Evolutionary conservation across 1,140 invertebrate genomes (phyloP), one percentile per base, ranked within the genome.

Genomic region (Polypedilum pembai): DNA sequence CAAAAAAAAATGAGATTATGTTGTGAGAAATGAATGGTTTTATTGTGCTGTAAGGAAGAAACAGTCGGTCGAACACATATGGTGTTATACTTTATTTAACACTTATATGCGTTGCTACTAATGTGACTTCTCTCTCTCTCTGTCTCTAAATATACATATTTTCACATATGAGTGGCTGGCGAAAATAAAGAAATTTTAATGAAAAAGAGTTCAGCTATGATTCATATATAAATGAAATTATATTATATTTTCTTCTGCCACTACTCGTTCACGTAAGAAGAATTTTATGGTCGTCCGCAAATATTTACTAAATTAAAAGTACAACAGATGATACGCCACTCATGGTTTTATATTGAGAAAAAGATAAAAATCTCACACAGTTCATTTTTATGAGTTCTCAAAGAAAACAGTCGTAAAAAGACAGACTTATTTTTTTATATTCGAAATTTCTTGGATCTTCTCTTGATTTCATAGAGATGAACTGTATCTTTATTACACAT

Each of bases 71-170:
- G 12, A 56, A 56, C 45, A n/a, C 45, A 56, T 56, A 56, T 56
- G 45, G 45, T 56, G 45, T 56, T 56, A 56, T 56, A 56, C 45
- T 56, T 56, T 56, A 56, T 56, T 56, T 56, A 56, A 56, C 45
- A 56, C 45, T 56, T 56, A 56, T 56, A 3, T 56, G 45, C 45
- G 45, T n/a, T 56, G 45, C 45, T 56, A 15, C n/a, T 56, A 56
- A 56, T 56, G 45, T 56, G 45, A 56, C 45, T 56, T 56, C n/a
- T 56, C 45, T 56, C 15, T 15, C 15, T 45, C 8, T 45, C 15
- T 45, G 41, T 10, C 15, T 45, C 45, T 33, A 33, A 33, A 33
- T 33, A 33, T 33, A 33, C 24, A 33, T 33, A 33, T 33, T 33
- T 45, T 56, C 45, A 56, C n/a, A 56, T n/a, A 56, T 56, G 45